Evolutionary conservation across 2,113 vertebrate genomes (phyloP), one percentile per base, ranked within the genome.

Genomic region (Oreochromis aureus): DNA sequence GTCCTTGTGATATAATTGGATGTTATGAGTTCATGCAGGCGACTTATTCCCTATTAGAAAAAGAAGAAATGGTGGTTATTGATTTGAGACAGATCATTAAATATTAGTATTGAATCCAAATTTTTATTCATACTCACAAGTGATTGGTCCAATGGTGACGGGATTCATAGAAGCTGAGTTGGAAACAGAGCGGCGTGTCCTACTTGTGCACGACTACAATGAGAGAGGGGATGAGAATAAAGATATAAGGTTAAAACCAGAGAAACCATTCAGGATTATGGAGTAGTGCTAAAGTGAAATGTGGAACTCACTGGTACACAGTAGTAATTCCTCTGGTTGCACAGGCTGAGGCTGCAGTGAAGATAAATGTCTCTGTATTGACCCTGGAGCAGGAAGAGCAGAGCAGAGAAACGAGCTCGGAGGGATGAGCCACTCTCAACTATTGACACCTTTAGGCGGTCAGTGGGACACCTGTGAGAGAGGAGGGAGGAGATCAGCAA

Each of bases 391-490:
- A 91, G 53, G 84, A 93, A 90, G 10, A 94, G 39, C 78, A 89
- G 44, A 39, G 90, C 86, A 24, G 85, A 53, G 87, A 96, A 96
- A 48, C 86, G 93, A 59, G 92, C 94, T 22, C 3, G 82, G 7
- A 66, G 86, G n/a, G 94, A 95, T 6, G 32, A 24, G 6, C 94
- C 94, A 2, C 85, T 95, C 89, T 94, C 91, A 16, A 83, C 48
- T 63, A 95, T 83, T 1, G 7, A 80, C 78, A 95, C 95, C 41
- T 89, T 89, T 24, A 5, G 53, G 6, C 5, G 66, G 71, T 94
- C 58, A 22, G 46, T 85, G 34, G 94, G 71, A 92, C 95, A 96
- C 82, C 95, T 95, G 58, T n/a, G 10, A 69, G 32, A 73, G 56
- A 82, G n/a, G 44, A 83, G 7, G 19, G 44, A 46, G 3, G 4